Evolutionary conservation across 2,888 invertebrate species (phyloP), one percentile per base, ranked within the genome.

Genomic region (Colostygia pectinataria): DNA sequence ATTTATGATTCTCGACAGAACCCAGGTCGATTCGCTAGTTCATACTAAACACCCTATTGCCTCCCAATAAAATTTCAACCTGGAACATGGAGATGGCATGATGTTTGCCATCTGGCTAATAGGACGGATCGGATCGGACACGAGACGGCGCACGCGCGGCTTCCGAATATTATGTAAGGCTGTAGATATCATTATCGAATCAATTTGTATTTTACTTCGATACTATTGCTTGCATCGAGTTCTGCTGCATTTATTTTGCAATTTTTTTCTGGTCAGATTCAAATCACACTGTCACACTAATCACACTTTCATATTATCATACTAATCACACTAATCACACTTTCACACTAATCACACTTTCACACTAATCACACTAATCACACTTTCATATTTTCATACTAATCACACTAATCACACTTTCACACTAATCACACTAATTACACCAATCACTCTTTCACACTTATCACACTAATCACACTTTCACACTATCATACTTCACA

Each of bases 141-240:
- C 41, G 46, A 44, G 24, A 42, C 43, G n/a, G n/a, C n/a, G 42
- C 59, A 59, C 56, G 59, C 54, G 59, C 41, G 43, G 51, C 57
- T 55, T 42, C 53, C 33, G 50, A 40, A 42, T 48, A 44, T 47
- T 54, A 41, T 45, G 29, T 44, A 48, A 57, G 27, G 13, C 9
- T 15, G 14, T 31, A 32, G 24, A 23, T 38, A 42, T 10, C 33
- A 39, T 34, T 34, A 34, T 29, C 10, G 15, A 28, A 12, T n/a
- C n/a, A 24, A 6, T 29, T 23, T 43, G 10, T 8, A 14, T 14
- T 41, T 33, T 10, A 25, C 34, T 27, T 27, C 2, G 4, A 13
- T 10, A 12, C 18, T 20, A 12, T n/a, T 29, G 8, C 24, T n/a
- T n/a, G n/a, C 24, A 0, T 8, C n/a, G 24, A 25, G n/a, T 25